Percentiles rank a stretch among this genome's conserved stretches.
These are phyloP conservation scores for Campylomormyrus numenius DNA, from an alignment of 2,113 vertebrate genomes.

Conservation along the genomic window DNA sequence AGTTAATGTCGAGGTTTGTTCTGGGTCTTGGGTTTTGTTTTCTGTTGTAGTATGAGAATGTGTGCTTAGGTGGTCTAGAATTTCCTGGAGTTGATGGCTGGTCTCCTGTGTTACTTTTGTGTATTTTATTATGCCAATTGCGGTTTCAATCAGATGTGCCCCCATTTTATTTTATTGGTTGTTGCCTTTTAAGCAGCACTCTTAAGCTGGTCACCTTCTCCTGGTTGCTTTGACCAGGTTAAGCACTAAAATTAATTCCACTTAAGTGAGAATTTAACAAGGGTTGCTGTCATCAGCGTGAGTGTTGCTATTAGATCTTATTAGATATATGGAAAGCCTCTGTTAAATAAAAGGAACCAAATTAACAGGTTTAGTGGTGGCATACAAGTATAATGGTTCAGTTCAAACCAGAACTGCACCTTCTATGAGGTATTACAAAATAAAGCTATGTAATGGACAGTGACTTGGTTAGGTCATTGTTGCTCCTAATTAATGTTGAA, in stretches of 20 bases:
- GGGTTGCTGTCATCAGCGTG: background rate
- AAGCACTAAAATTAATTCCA: background rate
- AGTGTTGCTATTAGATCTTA: background rate
- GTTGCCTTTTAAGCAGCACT: background rate
- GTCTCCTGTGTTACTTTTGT: background rate
- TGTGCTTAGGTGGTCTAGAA: background rate
- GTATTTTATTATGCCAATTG: background rate
- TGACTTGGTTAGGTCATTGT: background rate
- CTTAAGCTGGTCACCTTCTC: background rate
- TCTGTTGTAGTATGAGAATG: background rate
- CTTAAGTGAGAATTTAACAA: background rate
- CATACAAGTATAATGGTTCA: background rate
- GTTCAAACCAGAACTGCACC: background rate
- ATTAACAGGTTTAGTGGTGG: background rate
- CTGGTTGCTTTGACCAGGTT: background rate
- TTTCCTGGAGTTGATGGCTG: background rate
- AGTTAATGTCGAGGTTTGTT: background rate
- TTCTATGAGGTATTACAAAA: background rate
- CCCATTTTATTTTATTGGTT: background rate
- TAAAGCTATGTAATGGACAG: background rate
- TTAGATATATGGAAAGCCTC: background rate
- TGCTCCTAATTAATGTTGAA: background rate
- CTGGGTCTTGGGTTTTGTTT: background rate
- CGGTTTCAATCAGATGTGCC: background rate
- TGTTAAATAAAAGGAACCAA: background rate